Percentiles rank a stretch among this genome's conserved stretches.
phyloP scores from a whole-genome alignment of 2,888 invertebrate genomes.

The Lasiommata megera region DNA sequence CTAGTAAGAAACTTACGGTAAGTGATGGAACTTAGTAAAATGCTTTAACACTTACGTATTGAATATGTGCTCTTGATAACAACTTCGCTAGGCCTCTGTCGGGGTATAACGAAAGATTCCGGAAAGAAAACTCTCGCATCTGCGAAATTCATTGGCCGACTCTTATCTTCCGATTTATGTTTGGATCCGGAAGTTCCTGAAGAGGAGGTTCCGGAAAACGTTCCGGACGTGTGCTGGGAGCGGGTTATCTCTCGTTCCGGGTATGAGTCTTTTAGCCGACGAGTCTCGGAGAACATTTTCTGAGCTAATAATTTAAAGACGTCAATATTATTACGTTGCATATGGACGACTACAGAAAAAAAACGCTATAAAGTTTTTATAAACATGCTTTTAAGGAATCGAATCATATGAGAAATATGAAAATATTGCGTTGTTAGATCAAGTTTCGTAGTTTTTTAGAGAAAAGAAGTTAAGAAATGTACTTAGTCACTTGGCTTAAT shows the following conservation, averaged over 20 bases:
- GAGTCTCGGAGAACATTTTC: slow-evolving; percentile 62
- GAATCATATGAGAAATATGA: too few species aligned
- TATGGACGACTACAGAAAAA: too few species aligned
- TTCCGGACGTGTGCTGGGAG: slow-evolving; percentile 66
- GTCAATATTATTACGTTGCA: not conserved
- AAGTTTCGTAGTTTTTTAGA: too few species aligned
- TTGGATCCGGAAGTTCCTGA: slow-evolving; percentile 76
- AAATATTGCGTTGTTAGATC: too few species aligned
- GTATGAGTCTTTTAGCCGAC: slow-evolving; percentile 61
- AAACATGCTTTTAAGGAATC: too few species aligned
- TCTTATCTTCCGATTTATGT: slow-evolving; percentile 58
- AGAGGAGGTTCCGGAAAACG: slow-evolving; percentile 70
- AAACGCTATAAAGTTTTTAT: too few species aligned
- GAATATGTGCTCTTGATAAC: slow-evolving; percentile 62
- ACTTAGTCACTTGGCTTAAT: too few species aligned
- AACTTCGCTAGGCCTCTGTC: slow-evolving; percentile 64
- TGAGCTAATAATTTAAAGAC: slow-evolving; percentile 51
- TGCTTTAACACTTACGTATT: slow-evolving; percentile 58
- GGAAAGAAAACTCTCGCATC: slow-evolving; percentile 76
- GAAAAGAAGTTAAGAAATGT: too few species aligned
- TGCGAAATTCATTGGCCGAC: slow-evolving; percentile 65
- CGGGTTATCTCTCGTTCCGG: slow-evolving; percentile 58
- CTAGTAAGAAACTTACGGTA: not conserved
- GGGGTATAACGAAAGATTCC: slow-evolving; percentile 74
- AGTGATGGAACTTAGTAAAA: not conserved